Conservation (phyloP, 2,113 vertebrate genomes). For the Muscicapa adusta region DNA sequence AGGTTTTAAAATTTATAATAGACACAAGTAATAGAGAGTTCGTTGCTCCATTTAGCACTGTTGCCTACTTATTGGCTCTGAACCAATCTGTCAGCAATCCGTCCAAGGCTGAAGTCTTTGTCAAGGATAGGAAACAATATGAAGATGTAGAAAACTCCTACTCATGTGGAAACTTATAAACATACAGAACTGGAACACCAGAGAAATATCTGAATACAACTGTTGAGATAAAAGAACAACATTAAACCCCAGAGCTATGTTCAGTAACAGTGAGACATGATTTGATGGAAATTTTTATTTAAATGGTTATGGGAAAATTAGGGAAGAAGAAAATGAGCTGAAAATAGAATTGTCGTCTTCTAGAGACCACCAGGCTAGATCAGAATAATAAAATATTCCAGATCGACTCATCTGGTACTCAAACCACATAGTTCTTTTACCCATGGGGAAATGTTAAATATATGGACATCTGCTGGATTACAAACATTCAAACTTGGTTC, state of each 20-base stretch:
- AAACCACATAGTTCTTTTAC: background rate
- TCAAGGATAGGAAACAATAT: background rate
- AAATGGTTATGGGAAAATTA: background rate
- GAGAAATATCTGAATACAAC: background rate
- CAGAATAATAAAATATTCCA: background rate
- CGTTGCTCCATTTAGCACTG: background rate
- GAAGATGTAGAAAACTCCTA: background rate
- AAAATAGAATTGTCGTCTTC: background rate
- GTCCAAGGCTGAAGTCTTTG: background rate
- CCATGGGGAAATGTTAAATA: background rate
- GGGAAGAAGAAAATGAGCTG: background rate
- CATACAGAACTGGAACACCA: accelerated
- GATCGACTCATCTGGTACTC: background rate
- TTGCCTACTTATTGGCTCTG: background rate
- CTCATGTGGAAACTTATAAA: background rate
- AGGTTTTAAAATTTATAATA: background rate
- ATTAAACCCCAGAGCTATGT: background rate
- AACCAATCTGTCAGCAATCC: background rate
- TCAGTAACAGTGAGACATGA: background rate
- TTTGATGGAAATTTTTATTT: background rate
- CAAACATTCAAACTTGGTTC: background rate
- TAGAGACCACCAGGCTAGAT: slow-evolving; percentile 13
- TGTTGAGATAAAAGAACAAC: background rate
- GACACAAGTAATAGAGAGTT: background rate
- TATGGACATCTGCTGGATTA: background rate